Conservation (phyloP, 2,888 invertebrate genomes). For the Campopleginae sp. region DNA sequence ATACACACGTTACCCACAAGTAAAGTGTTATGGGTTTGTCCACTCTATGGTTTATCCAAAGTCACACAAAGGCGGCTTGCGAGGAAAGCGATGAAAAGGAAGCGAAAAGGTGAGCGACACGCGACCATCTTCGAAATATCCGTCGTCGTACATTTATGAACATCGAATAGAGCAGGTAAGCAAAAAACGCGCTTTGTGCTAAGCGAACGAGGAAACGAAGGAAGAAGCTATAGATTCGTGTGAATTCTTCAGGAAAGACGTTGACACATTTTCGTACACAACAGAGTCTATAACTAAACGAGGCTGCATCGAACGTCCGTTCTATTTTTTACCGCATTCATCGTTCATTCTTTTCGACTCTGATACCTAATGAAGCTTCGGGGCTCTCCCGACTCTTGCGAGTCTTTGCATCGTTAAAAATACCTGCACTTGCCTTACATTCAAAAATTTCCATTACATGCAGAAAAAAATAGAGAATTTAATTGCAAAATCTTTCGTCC, state of each 20-base stretch:
- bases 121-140: conserved; percentile 63
- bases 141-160: conserved; percentile 2
- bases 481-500: not conserved
- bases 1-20: conserved; percentile 11
- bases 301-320: not conserved
- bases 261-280: not conserved
- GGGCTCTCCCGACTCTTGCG: not conserved
- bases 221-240: conserved; percentile 53
- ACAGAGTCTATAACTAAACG: not conserved
- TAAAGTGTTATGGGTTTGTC: conserved; percentile 47
- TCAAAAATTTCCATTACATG: not conserved
- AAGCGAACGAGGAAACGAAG: conserved; percentile 51
- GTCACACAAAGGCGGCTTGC: conserved; percentile 68
- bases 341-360: not conserved
- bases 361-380: too few relatives aligned
- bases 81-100: conserved; percentile 15
- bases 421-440: not conserved
- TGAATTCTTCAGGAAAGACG: conserved; percentile 46
- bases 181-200: conserved; percentile 51
- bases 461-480: not conserved
- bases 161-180: conserved; percentile 14
- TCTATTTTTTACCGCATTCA: not conserved
- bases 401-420: not conserved
- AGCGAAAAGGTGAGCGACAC: conserved; percentile 58
- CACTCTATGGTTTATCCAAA: conserved; percentile 68